phyloP scores from a whole-genome alignment of 2,888 invertebrate genomes.

The Brachylomia viminalis region DNA sequence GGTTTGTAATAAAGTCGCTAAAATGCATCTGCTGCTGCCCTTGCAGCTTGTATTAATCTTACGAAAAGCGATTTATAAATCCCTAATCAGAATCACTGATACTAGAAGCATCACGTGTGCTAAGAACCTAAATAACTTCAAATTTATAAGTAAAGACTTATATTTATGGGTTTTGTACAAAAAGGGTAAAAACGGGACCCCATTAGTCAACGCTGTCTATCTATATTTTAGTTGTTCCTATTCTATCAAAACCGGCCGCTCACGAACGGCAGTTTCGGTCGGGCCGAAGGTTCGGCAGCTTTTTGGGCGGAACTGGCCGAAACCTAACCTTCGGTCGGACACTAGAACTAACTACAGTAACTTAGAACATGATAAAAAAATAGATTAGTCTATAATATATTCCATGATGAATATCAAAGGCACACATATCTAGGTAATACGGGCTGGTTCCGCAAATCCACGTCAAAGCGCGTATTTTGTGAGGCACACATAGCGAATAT shows the following conservation, averaged over 20 bases:
- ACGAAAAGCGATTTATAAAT: background rate
- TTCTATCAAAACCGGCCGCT: background rate
- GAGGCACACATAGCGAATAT: too few relatives aligned
- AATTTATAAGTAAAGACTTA: background rate
- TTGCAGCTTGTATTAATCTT: background rate
- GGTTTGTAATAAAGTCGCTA: background rate
- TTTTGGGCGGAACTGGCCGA: background rate
- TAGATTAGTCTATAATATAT: too few relatives aligned
- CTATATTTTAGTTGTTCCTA: background rate
- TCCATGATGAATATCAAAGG: background rate
- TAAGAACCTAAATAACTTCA: background rate
- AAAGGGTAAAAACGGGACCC: background rate
- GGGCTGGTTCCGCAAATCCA: too few relatives aligned
- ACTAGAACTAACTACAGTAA: background rate
- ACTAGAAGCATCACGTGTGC: background rate
- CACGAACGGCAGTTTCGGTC: too few relatives aligned
- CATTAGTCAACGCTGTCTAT: background rate
- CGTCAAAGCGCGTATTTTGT: too few relatives aligned
- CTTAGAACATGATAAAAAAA: conserved; percentile 6
- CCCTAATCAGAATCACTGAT: background rate
- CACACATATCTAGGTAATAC: background rate
- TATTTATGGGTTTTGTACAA: background rate
- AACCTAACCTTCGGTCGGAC: too few relatives aligned
- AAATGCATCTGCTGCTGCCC: background rate
- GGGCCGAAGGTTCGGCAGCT: background rate